These are phyloP conservation scores for Chalcis sispes DNA, from an alignment of 2,888 invertebrate genomes.

Conservation along the genomic window DNA sequence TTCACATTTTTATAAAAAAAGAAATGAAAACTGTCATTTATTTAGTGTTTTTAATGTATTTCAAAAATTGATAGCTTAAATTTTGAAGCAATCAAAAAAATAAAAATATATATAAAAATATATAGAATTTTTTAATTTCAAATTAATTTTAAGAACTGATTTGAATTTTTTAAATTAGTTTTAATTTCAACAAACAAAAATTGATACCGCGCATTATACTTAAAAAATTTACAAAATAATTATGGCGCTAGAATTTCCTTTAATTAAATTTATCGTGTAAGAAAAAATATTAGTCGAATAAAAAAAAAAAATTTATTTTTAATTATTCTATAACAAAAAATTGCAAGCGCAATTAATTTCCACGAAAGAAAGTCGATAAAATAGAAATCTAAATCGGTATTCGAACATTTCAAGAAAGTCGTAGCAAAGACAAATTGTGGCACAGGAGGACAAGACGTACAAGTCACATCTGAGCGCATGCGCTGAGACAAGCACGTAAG, in stretches of 20 bases:
- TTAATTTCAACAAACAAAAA: no score
- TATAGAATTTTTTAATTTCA: neutral
- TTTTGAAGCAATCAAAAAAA: constrained; percentile 22
- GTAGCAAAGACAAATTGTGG: neutral
- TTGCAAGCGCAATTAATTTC: neutral
- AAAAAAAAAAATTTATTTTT: neutral
- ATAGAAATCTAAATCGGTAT: neutral
- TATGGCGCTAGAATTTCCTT: no score
- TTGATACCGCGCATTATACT: no score
- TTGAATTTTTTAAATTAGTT: no score
- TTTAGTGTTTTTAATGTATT: constrained; percentile 47
- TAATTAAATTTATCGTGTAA: no score
- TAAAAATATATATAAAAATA: constrained; percentile 35
- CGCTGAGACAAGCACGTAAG: constrained; percentile 35
- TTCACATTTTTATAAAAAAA: constrained; percentile 48
- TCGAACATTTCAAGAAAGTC: neutral
- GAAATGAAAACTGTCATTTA: constrained; percentile 42
- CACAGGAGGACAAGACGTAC: no score
- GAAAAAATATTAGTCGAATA: no score
- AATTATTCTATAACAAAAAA: neutral
- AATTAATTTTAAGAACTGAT: neutral
- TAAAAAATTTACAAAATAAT: no score
- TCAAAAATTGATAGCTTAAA: constrained; percentile 14
- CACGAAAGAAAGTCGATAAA: neutral
- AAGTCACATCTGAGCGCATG: constrained; percentile 20